Percentiles rank a stretch among this genome's conserved stretches.
These are phyloP conservation scores for Pheucticus melanocephalus DNA, from an alignment of 2,113 vertebrate species.

Conservation along the genomic window DNA sequence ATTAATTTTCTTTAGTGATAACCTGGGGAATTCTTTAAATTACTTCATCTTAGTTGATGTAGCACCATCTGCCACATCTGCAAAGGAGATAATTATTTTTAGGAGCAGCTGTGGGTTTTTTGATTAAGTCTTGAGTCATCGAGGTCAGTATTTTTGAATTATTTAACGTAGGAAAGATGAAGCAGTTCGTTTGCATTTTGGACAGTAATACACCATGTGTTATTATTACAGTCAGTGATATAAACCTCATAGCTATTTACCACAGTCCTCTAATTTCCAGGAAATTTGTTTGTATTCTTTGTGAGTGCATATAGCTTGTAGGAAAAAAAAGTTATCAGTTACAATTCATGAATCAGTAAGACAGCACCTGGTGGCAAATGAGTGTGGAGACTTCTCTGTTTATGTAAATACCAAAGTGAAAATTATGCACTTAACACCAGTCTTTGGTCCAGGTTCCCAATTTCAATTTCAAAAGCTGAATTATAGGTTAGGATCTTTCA, in stretches of 20 bases:
- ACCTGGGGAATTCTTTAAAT: slow-evolving; percentile 66
- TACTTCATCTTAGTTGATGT: slow-evolving; percentile 42
- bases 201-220: neutral
- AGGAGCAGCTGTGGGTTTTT: slow-evolving; percentile 37
- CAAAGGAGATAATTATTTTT: slow-evolving; percentile 49
- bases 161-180: neutral
- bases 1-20: slow-evolving; percentile 53
- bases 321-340: neutral
- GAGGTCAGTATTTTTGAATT: slow-evolving; percentile 28
- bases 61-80: slow-evolving; percentile 65
- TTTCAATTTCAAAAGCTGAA: neutral
- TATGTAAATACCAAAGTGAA: neutral
- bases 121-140: slow-evolving; percentile 42
- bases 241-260: neutral
- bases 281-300: neutral
- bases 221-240: neutral
- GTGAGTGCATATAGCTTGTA: neutral
- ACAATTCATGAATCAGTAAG: neutral
- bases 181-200: neutral
- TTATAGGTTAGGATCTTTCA: neutral
- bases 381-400: neutral
- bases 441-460: neutral
- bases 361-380: neutral
- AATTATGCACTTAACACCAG: neutral
- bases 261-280: neutral